Conservation (phyloP, 2,113 vertebrate species). For the Pavo muticus region DNA sequence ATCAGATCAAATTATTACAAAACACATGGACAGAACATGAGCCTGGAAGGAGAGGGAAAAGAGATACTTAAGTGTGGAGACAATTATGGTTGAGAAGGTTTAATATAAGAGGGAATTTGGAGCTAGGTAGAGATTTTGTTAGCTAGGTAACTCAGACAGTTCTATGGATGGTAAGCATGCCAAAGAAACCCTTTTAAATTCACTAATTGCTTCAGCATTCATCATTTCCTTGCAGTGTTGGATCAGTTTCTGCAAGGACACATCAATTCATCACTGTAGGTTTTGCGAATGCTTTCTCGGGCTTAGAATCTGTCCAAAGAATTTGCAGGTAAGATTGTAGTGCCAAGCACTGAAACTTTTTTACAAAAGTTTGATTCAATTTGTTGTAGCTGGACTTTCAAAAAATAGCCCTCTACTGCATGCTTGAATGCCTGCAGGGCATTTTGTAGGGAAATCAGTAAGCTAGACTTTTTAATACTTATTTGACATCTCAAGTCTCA, state of each 20-base stretch:
- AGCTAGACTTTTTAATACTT: neutral
- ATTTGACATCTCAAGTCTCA: neutral
- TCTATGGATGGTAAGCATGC: neutral
- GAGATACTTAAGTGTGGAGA: neutral
- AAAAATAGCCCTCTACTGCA: neutral
- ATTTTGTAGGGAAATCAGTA: neutral
- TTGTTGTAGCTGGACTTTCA: neutral
- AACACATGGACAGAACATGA: neutral
- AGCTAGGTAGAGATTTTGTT: neutral
- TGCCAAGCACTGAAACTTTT: neutral
- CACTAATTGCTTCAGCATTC: neutral
- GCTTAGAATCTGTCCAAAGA: neutral
- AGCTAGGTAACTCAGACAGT: neutral
- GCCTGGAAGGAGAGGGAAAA: neutral
- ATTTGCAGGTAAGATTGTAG: neutral
- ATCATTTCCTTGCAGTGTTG: neutral
- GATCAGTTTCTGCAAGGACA: neutral
- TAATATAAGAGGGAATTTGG: neutral
- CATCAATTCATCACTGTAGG: neutral
- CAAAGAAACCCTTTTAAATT: neutral
- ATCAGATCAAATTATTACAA: neutral
- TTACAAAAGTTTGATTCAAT: neutral
- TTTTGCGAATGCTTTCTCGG: neutral
- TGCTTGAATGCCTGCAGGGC: neutral
- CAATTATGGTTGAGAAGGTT: neutral